phyloP scores from a whole-genome alignment of 2,797 vertebrate species.

The Oceanodroma leucorhoa region DNA sequence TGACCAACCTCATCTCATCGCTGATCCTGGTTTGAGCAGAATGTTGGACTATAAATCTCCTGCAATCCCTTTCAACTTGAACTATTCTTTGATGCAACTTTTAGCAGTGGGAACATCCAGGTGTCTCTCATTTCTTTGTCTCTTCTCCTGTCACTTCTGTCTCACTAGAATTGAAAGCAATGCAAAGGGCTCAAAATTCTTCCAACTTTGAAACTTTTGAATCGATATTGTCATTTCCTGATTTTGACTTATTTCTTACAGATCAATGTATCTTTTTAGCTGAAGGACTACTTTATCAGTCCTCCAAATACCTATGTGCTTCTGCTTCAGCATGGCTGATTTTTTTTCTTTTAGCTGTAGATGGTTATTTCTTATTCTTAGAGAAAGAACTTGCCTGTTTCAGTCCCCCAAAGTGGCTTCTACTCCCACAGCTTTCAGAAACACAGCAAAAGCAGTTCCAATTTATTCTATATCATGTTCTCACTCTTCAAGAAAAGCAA shows the following conservation, averaged over 20 bases:
- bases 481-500: conserved; percentile 24
- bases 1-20: neutral
- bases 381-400: neutral
- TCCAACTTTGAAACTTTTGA: neutral
- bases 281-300: neutral
- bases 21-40: neutral
- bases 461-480: conserved; percentile 4
- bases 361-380: neutral
- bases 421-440: neutral
- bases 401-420: neutral
- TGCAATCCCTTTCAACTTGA: neutral
- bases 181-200: neutral
- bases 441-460: neutral
- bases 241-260: neutral
- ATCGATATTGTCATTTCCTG: neutral
- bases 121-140: neutral
- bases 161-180: neutral
- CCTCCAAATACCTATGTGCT: neutral
- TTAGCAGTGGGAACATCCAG: neutral
- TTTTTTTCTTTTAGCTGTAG: neutral
- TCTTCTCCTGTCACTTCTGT: neutral
- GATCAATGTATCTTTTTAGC: neutral
- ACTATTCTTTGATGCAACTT: neutral
- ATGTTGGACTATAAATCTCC: neutral
- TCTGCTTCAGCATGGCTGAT: neutral